Conservation (phyloP, 92 coral and sea anemone species). For the Virgularia gustaviana region DNA sequence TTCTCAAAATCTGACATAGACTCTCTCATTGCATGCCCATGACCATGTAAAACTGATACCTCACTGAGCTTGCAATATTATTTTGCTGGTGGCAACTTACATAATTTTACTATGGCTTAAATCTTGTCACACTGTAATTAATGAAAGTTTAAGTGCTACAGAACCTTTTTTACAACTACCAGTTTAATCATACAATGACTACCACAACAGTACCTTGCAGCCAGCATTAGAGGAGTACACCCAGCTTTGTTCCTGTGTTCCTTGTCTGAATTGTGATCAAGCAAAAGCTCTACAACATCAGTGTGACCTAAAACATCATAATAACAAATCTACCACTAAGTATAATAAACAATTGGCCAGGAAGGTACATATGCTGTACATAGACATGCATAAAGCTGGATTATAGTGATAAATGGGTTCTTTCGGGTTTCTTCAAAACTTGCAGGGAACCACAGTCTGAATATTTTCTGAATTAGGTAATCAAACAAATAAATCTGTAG, state of each 20-base stretch:
- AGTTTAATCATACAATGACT: too few relatives aligned
- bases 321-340: neutral
- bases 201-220: slow-evolving; percentile 79
- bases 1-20: too few relatives aligned
- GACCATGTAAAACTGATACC: too few relatives aligned
- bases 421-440: too few relatives aligned
- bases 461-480: too few relatives aligned
- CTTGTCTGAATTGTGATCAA: slow-evolving; percentile 88
- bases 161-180: too few relatives aligned
- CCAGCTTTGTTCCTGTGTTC: slow-evolving; percentile 99
- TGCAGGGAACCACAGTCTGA: too few relatives aligned
- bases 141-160: too few relatives aligned
- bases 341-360: neutral
- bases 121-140: neutral
- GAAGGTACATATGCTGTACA: neutral
- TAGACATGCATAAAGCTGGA: neutral
- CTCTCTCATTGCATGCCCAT: too few relatives aligned
- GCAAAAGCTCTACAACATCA: slow-evolving; percentile 81
- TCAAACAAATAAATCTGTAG: too few relatives aligned
- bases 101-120: neutral
- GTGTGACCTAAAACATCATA: slow-evolving; percentile 63
- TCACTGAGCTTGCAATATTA: slow-evolving; percentile 23
- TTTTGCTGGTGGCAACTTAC: slow-evolving; percentile 99
- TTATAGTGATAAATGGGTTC: too few relatives aligned
- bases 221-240: slow-evolving; percentile 94